A percentile compares a stretch with the other conserved stretches of the same genome.
These are phyloP conservation scores for Acholoe squamosa DNA, from an alignment of 2,888 invertebrate species.

Conservation along the genomic window DNA sequence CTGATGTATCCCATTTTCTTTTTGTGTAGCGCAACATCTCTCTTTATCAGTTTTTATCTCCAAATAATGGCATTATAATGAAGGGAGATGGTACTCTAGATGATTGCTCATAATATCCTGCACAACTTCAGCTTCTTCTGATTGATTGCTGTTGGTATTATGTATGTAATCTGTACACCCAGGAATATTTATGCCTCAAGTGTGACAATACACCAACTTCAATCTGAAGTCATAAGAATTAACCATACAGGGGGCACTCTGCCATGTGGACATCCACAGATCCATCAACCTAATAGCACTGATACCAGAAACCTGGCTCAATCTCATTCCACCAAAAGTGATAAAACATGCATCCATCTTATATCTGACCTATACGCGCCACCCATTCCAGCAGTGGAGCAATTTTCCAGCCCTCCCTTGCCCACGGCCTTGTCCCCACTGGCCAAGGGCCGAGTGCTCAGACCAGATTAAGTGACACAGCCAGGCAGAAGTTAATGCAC, in stretches of 20 bases:
- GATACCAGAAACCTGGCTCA: conserved; percentile 48
- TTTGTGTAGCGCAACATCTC: too few relatives aligned
- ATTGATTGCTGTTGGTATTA: too few relatives aligned
- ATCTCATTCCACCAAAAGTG: conserved; percentile 57
- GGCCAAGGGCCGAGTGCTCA: conserved; percentile 32
- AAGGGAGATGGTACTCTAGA: too few relatives aligned
- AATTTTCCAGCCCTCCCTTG: conserved; percentile 25
- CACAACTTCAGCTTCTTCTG: too few relatives aligned
- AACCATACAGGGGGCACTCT: not conserved
- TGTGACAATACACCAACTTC: not conserved
- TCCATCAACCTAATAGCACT: conserved; percentile 48
- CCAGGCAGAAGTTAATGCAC: conserved; percentile 59
- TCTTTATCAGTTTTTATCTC: too few relatives aligned
- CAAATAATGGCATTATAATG: too few relatives aligned
- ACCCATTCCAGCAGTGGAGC: conserved; percentile 56
- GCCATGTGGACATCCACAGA: not conserved
- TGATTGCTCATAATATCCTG: too few relatives aligned
- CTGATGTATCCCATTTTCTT: too few relatives aligned
- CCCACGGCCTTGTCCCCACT: conserved; percentile 43
- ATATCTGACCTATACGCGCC: conserved; percentile 40
- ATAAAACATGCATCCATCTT: conserved; percentile 63
- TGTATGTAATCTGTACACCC: too few relatives aligned
- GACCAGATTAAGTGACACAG: conserved; percentile 55
- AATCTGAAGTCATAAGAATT: conserved; percentile 27
- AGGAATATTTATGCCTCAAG: not conserved